Percentiles rank a stretch among this genome's conserved stretches.
Evolutionary conservation across 2,113 vertebrate species (phyloP).

Genomic region (Brienomyrus brachyistius): DNA sequence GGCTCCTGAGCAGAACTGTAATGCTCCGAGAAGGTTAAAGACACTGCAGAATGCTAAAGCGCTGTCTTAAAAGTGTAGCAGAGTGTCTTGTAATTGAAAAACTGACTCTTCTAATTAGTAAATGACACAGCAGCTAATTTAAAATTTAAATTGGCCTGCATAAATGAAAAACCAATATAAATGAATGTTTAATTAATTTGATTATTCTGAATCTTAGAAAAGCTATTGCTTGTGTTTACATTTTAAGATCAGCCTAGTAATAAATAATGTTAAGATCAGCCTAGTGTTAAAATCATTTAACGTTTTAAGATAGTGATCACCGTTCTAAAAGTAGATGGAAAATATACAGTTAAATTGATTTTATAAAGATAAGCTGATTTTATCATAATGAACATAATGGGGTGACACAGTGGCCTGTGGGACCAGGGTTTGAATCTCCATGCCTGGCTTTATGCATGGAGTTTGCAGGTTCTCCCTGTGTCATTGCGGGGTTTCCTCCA

Average conservation of each 20-base stretch:
- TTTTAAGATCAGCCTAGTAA: not conserved
- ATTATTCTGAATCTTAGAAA: not conserved
- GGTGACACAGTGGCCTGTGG: not conserved
- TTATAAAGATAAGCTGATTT: not conserved
- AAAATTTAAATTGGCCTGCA: not conserved
- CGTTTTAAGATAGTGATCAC: not conserved
- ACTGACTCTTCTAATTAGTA: not conserved
- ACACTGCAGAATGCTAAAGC: not conserved
- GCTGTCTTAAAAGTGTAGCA: not conserved
- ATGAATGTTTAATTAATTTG: not conserved
- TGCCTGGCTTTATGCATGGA: not conserved
- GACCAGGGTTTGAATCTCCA: not conserved
- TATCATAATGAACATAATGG: not conserved
- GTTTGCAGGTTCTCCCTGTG: not conserved
- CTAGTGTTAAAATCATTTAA: not conserved
- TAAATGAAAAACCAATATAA: not conserved
- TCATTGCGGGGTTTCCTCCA: not conserved
- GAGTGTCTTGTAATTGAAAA: not conserved
- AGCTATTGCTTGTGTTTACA: not conserved
- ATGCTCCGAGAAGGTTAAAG: not conserved
- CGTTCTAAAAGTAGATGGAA: not conserved
- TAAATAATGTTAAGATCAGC: not conserved
- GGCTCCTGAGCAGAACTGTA: not conserved
- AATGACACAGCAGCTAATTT: not conserved
- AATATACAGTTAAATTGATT: not conserved